Evolutionary conservation across 2,113 vertebrate genomes (phyloP).

Genomic region (Vanacampus margaritifer): DNA sequence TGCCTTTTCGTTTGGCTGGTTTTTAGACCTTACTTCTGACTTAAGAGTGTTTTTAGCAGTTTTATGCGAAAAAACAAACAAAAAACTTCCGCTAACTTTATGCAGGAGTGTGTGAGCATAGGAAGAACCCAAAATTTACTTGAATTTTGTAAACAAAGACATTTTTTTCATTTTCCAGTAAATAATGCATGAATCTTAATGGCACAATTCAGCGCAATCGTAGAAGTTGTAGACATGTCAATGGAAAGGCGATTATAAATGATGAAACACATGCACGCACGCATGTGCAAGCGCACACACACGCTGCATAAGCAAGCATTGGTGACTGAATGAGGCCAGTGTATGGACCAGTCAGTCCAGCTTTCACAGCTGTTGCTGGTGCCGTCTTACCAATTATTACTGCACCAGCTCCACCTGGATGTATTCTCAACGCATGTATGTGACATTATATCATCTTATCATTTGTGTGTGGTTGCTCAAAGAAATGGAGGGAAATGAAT

Average conservation of each 20-base stretch:
- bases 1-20: not conserved
- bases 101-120: not conserved
- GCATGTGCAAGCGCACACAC: not conserved
- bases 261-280: not conserved
- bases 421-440: not conserved
- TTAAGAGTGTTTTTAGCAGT: not conserved
- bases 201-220: not conserved
- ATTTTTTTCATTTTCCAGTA: not conserved
- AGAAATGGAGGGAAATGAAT: not conserved
- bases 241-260: conserved; percentile 9
- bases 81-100: not conserved
- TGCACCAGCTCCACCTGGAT: conserved; percentile 22
- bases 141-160: too few species aligned
- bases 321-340: conserved; percentile 49
- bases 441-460: not conserved
- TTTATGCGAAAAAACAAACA: not conserved
- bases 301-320: conserved; percentile 20
- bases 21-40: not conserved
- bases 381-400: conserved; percentile 45
- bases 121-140: too few species aligned
- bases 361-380: conserved; percentile 31
- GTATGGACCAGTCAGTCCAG: conserved; percentile 28
- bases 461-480: conserved; percentile 3
- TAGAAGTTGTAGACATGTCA: not conserved
- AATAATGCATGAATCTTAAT: not conserved